A percentile compares a stretch with the other conserved stretches of the same genome.
Conservation (phyloP, 2,888 invertebrate genomes). For the Pyrocoelia pectoralis region DNA sequence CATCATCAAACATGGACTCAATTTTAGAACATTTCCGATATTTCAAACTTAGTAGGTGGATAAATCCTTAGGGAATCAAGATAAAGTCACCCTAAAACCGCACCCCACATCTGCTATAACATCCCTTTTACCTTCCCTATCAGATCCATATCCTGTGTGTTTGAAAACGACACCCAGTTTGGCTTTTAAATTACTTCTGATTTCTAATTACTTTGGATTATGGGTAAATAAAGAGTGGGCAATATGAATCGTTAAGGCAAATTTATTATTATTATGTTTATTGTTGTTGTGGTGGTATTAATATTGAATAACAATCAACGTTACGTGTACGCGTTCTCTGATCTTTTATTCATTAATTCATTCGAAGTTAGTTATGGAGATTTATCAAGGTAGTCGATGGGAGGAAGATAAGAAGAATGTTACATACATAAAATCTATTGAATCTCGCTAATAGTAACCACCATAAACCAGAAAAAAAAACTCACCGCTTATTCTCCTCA, state of each 20-base stretch:
- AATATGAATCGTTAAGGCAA: background rate
- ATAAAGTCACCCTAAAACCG: constrained; percentile 31
- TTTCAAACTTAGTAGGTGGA: constrained; percentile 32
- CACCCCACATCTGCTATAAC: constrained; percentile 32
- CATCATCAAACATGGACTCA: constrained; percentile 11
- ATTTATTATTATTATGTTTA: background rate
- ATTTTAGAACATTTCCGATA: constrained; percentile 32
- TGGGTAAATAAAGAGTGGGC: background rate
- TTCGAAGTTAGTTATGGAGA: constrained; percentile 16
- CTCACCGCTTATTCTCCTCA: constrained; percentile 45
- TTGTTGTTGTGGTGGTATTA: background rate
- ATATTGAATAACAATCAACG: constrained; percentile 16
- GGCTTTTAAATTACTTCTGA: constrained; percentile 10
- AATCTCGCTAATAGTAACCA: background rate
- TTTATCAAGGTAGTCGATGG: background rate
- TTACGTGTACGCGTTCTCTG: constrained; percentile 15
- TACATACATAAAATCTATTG: constrained; percentile 5
- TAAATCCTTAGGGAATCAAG: constrained; percentile 30
- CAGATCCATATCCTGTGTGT: constrained; percentile 28
- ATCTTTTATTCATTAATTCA: constrained; percentile 21
- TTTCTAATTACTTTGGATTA: background rate
- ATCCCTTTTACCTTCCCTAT: constrained; percentile 33
- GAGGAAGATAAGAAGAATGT: background rate
- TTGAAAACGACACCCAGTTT: constrained; percentile 1
- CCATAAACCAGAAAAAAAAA: constrained; percentile 6